Evolutionary conservation across 2,888 invertebrate species (phyloP).

Genomic region (Philopedon plagiatum): DNA sequence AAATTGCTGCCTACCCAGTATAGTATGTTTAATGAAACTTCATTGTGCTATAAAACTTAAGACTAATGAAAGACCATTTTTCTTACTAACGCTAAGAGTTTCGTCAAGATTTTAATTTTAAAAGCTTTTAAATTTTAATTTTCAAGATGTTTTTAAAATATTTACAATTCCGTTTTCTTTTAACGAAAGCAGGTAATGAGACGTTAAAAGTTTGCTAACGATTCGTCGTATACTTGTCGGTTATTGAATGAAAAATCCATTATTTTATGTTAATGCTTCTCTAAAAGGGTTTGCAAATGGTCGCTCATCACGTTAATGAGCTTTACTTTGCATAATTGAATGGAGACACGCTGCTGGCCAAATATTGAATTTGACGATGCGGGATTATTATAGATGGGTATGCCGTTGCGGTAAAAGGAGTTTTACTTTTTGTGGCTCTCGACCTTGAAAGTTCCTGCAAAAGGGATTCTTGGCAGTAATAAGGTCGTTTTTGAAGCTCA

Average conservation of each 20-base stretch:
- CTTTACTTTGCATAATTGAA: conserved; percentile 2
- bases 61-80: too few species aligned
- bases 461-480: too few species aligned
- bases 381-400: too few species aligned
- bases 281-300: conserved; percentile 5
- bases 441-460: too few species aligned
- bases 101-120: too few species aligned
- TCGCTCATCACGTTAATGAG: conserved; percentile 3
- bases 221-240: not conserved
- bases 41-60: too few species aligned
- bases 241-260: conserved; percentile 4
- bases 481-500: too few species aligned
- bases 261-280: not conserved
- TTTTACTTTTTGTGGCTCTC: too few species aligned
- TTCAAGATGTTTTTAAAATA: not conserved
- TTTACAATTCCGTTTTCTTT: not conserved
- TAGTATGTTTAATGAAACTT: too few species aligned
- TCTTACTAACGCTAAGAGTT: too few species aligned
- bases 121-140: not conserved
- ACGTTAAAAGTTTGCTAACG: conserved; percentile 1
- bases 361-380: conserved; percentile 1
- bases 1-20: too few species aligned
- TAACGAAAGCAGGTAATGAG: not conserved
- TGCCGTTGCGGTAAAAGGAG: too few species aligned
- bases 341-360: not conserved